Percentiles rank a stretch among this genome's conserved stretches.
phyloP scores from a whole-genome alignment of 2,888 invertebrate genomes.

The Cephus runcator region DNA sequence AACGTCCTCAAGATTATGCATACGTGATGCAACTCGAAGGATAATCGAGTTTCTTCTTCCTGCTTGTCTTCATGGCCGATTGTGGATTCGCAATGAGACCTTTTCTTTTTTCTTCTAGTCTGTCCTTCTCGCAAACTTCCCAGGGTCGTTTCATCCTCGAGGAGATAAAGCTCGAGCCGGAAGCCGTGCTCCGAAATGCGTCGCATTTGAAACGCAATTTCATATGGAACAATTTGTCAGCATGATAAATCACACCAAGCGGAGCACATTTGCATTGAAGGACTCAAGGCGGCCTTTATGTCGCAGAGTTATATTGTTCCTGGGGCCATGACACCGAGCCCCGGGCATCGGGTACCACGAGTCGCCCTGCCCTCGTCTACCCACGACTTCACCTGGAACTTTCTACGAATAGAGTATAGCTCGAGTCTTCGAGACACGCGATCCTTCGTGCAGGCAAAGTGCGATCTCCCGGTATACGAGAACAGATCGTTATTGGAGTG shows the following conservation, averaged over 20 bases:
- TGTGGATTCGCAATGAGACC: neutral
- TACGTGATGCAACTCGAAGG: no score
- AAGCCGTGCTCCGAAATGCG: neutral
- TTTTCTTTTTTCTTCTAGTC: no score
- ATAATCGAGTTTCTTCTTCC: neutral
- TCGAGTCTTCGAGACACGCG: neutral
- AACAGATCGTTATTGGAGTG: neutral
- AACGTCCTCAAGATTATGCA: no score
- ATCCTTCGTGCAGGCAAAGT: neutral
- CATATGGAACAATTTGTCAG: constrained; percentile 12
- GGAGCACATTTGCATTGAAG: constrained; percentile 30
- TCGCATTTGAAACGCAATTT: constrained; percentile 8
- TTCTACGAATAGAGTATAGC: neutral
- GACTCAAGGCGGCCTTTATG: constrained; percentile 25
- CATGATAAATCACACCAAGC: constrained; percentile 8
- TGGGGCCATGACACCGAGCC: constrained; percentile 29
- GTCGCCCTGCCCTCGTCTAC: neutral
- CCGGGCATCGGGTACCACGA: neutral
- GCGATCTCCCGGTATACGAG: neutral
- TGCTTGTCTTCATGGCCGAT: neutral
- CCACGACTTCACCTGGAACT: neutral
- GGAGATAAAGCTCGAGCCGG: neutral
- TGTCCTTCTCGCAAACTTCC: neutral
- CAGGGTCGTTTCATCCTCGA: neutral
- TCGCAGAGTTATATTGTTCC: constrained; percentile 32